Conservation (phyloP, 2,888 invertebrate genomes). For the Euspilapteryx auroguttella region DNA sequence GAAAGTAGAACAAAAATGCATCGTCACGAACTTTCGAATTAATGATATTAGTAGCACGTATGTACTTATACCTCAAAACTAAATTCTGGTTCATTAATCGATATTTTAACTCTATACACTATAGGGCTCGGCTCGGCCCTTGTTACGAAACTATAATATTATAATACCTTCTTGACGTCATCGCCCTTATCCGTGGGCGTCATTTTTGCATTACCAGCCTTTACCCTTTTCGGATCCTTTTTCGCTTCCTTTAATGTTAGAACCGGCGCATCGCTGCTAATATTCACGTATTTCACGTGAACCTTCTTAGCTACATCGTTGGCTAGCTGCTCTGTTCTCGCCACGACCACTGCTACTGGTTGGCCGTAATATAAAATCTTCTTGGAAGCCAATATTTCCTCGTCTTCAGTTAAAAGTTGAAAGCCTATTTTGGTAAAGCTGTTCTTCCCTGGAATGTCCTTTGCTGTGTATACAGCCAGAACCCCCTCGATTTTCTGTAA, state of each 20-base stretch:
- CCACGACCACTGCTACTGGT: slow-evolving; percentile 70
- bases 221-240: slow-evolving; percentile 28
- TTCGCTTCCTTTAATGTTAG: slow-evolving; percentile 33
- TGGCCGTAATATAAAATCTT: slow-evolving; percentile 67
- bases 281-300: slow-evolving; percentile 55
- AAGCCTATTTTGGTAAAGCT: slow-evolving; percentile 36
- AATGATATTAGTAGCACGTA: no score
- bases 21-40: no score
- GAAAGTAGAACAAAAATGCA: no score
- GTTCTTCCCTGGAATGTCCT: slow-evolving; percentile 72
- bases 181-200: slow-evolving; percentile 24
- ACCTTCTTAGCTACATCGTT: slow-evolving; percentile 59
- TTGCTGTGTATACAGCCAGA: slow-evolving; percentile 61
- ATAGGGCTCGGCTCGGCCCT: no score
- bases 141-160: no score
- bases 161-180: slow-evolving; percentile 25
- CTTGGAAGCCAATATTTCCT: slow-evolving; percentile 55
- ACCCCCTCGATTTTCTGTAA: slow-evolving; percentile 66
- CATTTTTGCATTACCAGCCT: slow-evolving; percentile 10
- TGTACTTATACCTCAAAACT: no score
- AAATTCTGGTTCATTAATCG: no score
- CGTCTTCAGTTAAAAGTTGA: slow-evolving; percentile 31
- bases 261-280: slow-evolving; percentile 21
- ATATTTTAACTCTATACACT: no score
- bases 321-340: slow-evolving; percentile 57